Conservation (phyloP, 1,140 invertebrate species). For the Cryptotermes secundus region DNA sequence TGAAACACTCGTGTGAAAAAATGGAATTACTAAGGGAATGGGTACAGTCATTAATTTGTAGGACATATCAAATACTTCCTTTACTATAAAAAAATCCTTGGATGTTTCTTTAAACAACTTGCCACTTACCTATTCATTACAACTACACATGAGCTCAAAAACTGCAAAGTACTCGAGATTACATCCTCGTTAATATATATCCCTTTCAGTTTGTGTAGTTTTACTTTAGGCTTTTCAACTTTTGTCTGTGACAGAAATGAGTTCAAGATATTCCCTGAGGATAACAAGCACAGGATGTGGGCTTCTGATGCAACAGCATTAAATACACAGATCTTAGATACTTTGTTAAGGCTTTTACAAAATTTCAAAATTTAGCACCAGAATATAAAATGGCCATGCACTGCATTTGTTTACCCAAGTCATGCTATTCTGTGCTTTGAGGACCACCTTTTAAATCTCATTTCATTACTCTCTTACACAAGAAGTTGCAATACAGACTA, state of each 20-base stretch:
- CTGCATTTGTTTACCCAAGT: conserved; percentile 2
- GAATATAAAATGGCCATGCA: neutral
- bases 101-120: neutral
- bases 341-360: neutral
- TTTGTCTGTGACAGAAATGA: neutral
- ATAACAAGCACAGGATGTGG: neutral
- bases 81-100: neutral
- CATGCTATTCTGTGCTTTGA: neutral
- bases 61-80: neutral
- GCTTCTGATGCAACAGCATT: neutral
- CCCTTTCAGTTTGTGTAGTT: neutral
- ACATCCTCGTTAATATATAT: neutral
- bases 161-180: neutral
- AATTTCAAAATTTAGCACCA: neutral
- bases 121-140: neutral
- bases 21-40: conserved; percentile 13
- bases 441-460: too few relatives aligned
- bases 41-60: neutral
- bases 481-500: too few relatives aligned
- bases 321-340: neutral
- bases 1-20: neutral
- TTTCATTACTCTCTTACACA: too few relatives aligned
- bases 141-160: neutral
- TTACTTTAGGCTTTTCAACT: neutral
- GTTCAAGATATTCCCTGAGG: neutral